phyloP scores from a whole-genome alignment of 2,888 invertebrate genomes.

The Melieria omissa region DNA sequence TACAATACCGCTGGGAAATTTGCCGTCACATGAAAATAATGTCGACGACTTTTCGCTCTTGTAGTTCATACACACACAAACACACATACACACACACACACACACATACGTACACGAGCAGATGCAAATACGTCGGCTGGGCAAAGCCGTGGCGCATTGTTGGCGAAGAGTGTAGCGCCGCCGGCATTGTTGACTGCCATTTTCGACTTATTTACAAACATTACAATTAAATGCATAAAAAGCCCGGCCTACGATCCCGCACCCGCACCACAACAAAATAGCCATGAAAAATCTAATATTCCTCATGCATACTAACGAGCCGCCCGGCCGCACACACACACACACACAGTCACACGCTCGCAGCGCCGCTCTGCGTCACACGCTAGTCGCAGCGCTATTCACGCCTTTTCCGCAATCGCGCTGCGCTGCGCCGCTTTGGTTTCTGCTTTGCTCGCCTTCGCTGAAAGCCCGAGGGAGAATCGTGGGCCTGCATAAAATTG shows the following conservation, averaged over 20 bases:
- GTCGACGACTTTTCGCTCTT: conserved; percentile 43
- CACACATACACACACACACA: neutral
- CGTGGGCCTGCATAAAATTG: conserved; percentile 38
- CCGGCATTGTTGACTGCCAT: conserved; percentile 22
- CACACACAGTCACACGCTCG: conserved; percentile 1
- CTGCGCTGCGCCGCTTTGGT: neutral
- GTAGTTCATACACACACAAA: neutral
- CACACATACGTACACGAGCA: neutral
- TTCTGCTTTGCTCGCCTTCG: conserved; percentile 25
- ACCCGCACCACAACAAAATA: conserved; percentile 37
- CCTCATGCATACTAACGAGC: conserved; percentile 48
- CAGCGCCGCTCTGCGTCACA: neutral
- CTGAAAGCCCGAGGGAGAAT: conserved; percentile 29
- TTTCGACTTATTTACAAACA: conserved; percentile 43
- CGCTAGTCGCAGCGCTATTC: conserved; percentile 36
- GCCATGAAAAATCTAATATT: conserved; percentile 45
- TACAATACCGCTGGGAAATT: conserved; percentile 38
- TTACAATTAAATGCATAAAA: conserved; percentile 44
- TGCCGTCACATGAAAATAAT: conserved; percentile 36
- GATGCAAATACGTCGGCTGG: neutral
- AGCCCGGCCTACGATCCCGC: conserved; percentile 23
- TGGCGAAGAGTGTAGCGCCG: conserved; percentile 4
- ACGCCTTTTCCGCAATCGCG: conserved; percentile 40
- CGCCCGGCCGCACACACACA: neutral
- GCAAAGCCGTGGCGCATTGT: neutral